Evolutionary conservation across 92 coral and sea anemone genomes (phyloP).

Genomic region (Metridium senile): DNA sequence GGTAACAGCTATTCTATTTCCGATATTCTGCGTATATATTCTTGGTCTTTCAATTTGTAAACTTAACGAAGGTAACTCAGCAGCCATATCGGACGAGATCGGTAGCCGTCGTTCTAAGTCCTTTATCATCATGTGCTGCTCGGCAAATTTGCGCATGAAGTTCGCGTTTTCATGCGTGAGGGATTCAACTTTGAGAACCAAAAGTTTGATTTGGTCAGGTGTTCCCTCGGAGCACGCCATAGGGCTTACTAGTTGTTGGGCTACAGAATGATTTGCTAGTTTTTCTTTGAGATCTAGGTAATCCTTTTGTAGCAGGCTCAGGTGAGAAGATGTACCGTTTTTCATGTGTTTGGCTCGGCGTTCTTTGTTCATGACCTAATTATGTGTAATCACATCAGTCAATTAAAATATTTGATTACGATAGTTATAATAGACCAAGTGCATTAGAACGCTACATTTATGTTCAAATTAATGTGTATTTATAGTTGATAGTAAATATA

Average conservation of each 20-base stretch:
- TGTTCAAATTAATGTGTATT: too few relatives aligned
- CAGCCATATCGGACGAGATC: not conserved
- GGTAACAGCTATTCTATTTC: not conserved
- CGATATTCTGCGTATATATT: not conserved
- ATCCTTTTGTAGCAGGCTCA: slow-evolving; percentile 1
- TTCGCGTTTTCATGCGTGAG: not conserved
- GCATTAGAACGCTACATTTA: too few relatives aligned
- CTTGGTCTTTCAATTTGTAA: not conserved
- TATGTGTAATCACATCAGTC: not conserved
- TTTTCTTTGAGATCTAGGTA: not conserved
- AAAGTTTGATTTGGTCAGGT: not conserved
- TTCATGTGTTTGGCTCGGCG: slow-evolving; percentile 10
- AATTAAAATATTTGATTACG: too few relatives aligned
- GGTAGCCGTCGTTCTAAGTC: not conserved
- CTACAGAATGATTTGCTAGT: not conserved
- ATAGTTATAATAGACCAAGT: too few relatives aligned
- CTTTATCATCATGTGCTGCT: not conserved
- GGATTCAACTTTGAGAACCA: not conserved
- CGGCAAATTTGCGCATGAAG: not conserved
- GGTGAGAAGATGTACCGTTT: not conserved
- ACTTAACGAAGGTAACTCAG: not conserved
- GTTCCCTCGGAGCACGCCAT: not conserved
- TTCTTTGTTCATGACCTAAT: not conserved
- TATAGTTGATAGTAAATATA: too few relatives aligned
- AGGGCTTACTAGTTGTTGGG: not conserved